Evolutionary conservation across 2,113 vertebrate genomes (phyloP).

Genomic region (Ellobius talpinus): DNA sequence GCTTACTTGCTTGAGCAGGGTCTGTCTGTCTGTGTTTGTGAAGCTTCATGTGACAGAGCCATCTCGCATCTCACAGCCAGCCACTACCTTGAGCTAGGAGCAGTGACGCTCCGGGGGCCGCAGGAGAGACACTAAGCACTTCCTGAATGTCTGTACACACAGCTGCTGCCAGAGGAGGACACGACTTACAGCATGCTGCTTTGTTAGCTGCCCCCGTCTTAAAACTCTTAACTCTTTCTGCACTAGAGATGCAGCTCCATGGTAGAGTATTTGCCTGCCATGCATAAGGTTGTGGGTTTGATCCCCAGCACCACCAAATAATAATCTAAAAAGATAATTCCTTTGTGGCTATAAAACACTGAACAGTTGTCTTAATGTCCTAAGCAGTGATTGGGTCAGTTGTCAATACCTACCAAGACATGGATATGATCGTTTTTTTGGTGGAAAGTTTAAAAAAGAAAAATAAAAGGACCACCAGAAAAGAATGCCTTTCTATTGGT

Average conservation of each 20-base stretch:
- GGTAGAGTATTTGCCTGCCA: background rate
- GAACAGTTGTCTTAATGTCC: background rate
- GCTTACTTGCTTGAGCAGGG: conserved; percentile 83
- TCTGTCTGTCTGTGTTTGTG: conserved; percentile 70
- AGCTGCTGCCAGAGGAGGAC: conserved; percentile 29
- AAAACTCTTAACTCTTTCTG: conserved; percentile 1
- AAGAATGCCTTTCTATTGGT: background rate
- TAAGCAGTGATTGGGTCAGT: background rate
- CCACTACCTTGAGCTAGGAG: conserved; percentile 49
- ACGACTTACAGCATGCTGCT: conserved; percentile 51
- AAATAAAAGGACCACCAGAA: background rate
- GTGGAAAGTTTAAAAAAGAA: background rate
- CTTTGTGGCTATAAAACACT: background rate
- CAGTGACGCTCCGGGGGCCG: conserved; percentile 62
- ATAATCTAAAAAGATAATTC: background rate
- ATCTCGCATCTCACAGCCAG: background rate
- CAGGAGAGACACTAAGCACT: conserved; percentile 13
- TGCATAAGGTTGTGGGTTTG: background rate
- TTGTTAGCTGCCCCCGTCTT: background rate
- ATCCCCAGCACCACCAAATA: background rate
- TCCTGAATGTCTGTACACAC: background rate
- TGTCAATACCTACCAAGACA: background rate
- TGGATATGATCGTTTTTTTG: background rate
- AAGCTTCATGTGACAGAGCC: conserved; percentile 74
- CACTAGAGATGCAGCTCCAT: background rate